These are phyloP conservation scores for Diprion similis DNA, from an alignment of 1,140 invertebrate genomes.

Conservation along the genomic window DNA sequence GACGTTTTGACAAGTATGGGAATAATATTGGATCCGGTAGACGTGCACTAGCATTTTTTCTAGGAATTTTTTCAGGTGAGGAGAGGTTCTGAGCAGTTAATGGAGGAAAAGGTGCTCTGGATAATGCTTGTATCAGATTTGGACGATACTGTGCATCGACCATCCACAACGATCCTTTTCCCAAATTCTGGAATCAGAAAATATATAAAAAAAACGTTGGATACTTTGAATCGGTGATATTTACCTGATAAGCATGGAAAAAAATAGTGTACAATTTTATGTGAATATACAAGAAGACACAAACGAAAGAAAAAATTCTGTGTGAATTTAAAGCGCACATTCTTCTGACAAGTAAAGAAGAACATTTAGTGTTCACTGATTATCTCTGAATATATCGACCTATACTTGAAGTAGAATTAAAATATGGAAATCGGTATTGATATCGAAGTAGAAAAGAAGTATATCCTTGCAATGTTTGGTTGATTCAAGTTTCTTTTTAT, in stretches of 20 bases:
- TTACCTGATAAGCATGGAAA: background rate
- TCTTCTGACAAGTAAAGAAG: background rate
- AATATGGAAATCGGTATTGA: background rate
- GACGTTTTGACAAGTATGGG: constrained; percentile 76
- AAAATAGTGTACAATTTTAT: background rate
- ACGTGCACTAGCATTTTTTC: constrained; percentile 51
- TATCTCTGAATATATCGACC: constrained; percentile 9
- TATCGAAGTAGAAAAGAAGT: constrained; percentile 11
- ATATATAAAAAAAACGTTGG: background rate
- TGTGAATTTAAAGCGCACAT: constrained; percentile 11
- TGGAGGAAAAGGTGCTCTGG: constrained; percentile 83
- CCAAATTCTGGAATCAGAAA: constrained; percentile 75
- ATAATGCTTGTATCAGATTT: constrained; percentile 83
- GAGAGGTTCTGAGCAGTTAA: constrained; percentile 61
- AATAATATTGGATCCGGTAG: constrained; percentile 78
- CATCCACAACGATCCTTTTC: constrained; percentile 95
- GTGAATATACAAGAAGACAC: constrained; percentile 16
- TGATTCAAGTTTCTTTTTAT: constrained; percentile 19
- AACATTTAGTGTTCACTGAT: constrained; percentile 27
- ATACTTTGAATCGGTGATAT: background rate
- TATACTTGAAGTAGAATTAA: background rate
- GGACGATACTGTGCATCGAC: constrained; percentile 89
- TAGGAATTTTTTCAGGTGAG: constrained; percentile 48
- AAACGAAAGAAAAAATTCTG: constrained; percentile 14
- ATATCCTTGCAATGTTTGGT: constrained; percentile 7